phyloP scores from a whole-genome alignment of 1,140 invertebrate species.

The Cyphomyrmex costatus region DNA sequence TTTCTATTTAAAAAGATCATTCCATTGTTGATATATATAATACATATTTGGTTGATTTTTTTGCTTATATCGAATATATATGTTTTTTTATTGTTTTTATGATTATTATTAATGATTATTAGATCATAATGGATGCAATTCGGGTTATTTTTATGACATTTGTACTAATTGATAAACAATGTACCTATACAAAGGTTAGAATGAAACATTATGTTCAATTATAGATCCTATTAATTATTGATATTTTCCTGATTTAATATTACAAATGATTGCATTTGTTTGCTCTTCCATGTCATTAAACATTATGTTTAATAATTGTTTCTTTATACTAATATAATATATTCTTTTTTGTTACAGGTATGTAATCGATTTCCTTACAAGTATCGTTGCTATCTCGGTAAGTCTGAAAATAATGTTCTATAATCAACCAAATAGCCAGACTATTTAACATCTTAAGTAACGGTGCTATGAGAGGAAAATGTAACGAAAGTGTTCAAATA shows the following conservation, averaged over 20 bases:
- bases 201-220: neutral
- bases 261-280: neutral
- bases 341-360: conserved; percentile 73
- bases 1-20: neutral
- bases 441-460: neutral
- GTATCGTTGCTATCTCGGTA: conserved; percentile 41
- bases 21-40: neutral
- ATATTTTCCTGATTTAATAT: neutral
- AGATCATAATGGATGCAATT: conserved; percentile 5
- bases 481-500: neutral
- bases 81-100: neutral
- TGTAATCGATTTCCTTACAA: conserved; percentile 57
- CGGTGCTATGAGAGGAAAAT: neutral
- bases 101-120: neutral
- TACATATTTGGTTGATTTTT: neutral
- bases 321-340: neutral
- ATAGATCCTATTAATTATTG: neutral
- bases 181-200: neutral
- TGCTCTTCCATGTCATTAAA: neutral
- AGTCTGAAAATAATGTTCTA: conserved; percentile 60
- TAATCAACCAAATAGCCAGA: conserved; percentile 20
- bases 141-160: conserved; percentile 50
- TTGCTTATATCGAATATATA: neutral
- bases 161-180: conserved; percentile 9
- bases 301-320: neutral